Evolutionary conservation across 2,797 vertebrate species (phyloP), one percentile per base, ranked within the genome.

Genomic region (Pipistrellus nathusii): DNA sequence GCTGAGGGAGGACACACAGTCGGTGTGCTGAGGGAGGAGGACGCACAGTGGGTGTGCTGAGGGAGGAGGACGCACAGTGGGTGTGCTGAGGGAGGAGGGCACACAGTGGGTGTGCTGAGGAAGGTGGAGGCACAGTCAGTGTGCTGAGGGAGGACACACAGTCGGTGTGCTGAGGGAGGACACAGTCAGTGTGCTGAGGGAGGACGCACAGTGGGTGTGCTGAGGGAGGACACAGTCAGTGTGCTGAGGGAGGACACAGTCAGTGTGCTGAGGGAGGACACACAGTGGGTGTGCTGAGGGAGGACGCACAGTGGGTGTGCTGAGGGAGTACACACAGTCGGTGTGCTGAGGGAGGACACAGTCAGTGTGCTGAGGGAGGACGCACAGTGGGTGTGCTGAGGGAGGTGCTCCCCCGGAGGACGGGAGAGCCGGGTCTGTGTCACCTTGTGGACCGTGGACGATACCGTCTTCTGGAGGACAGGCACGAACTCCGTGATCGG

Each of bases 361-460:
- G 2, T 3, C 11, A 27, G 30, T 38, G 10, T 78, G 82, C n/a
- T 44, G 25, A 81, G 17, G n/a, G 21, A 27, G 0, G 8, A 44
- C 64, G n/a, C n/a, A 10, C 0, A 8, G 12, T 80, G 57, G 51
- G 30, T 38, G 10, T 78, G 82, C n/a, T 44, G 25, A 81, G 17
- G n/a, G 21, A 27, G 0, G 38, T 41, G 38, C 38, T 41, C 38
- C 38, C 38, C 38, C 38, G 38, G 38, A 41, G 38, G 8, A 44
- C 14, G 3, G 20, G 6, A 38, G 69, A 88, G 53, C 5, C 12
- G 15, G 78, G 35, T 69, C 27, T 62, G 73, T 76, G 88, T 97
- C 98, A 98, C 98, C 98, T 98, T 97, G 20, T 98, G 96, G 4
- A 99, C 71, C 72, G 98, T 98, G 41, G 99, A 98, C 25, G 98